Base-by-base conservation (phyloP, 2,797 vertebrate species). In the Triplophysa bombifrons region DNA sequence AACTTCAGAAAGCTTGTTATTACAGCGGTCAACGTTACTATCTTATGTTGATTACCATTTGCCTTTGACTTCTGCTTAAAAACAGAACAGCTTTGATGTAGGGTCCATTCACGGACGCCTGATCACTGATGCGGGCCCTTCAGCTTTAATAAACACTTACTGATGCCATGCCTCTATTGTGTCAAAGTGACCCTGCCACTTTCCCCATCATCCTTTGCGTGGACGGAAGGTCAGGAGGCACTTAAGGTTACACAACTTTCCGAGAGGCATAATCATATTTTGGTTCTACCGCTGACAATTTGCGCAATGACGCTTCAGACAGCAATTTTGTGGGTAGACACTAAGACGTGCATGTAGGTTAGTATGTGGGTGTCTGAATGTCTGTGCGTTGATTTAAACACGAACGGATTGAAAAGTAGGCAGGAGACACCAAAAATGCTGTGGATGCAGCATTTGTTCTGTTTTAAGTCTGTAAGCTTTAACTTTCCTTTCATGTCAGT, bases 401-500 rank as follows among this genome's bases (percentile, higher is more conserved):
- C 0, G 13, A 38, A 74, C 17, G 61, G 74, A 67, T 7, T 67
- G 12, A 58, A 46, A 34, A 38, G 71, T 44, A 67, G 46, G 58
- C 3, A 50, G 55, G 34, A 81, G 81, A 61, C 1, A 44, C 14
- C 25, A 38, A 67, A 74, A 72, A 64, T 53, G 13, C 46, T 13
- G 61, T 46, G 74, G 38, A 58, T n/a, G 74, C 70, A 72, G 81
- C 72, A 75, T 80, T 87, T 80, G 55, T 83, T 82, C 76, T 70
- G 67, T 82, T 78, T 85, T 61, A 80, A 66, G 77, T 75, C 65
- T 81, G 76, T 84, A 68, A 79, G 83, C 79, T 84, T 85, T 83
- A 85, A 76, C 80, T 83, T 85, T 85, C 50, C 72, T 87, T 86
- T 87, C 38, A 83, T 84, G 81, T 83, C 84, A 81, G 51, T 76